Base-by-base conservation (phyloP, 2,113 vertebrate genomes). In the Heterochromis multidens region DNA sequence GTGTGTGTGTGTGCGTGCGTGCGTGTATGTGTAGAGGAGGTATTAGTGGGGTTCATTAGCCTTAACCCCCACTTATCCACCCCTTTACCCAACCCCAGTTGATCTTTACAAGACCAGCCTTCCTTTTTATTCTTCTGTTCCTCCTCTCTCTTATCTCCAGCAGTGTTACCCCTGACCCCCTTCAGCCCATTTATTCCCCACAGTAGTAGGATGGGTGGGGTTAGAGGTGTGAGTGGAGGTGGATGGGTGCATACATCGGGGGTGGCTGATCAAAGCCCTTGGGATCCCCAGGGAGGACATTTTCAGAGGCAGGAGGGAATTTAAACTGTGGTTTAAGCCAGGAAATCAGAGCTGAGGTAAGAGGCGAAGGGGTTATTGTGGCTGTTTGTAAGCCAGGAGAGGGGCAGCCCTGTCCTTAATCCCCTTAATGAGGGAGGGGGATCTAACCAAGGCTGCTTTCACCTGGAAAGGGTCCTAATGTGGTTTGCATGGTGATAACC, bases 381-480 rank as follows among this genome's bases (percentile, higher is more conserved):
- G 76, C 81, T 90, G 65, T 83, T 90, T 87, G 83, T 65, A 54
- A 67, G 83, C 82, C 72, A 83, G 74, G 56, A 89, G 82, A 79
- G 83, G 86, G 86, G 85, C 82, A 80, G 88, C 74, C 35, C 84
- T 3, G 33, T 87, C 77, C 89, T 82, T 93, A 93, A 94, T 93
- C 89, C 91, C 83, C 58, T 84, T 94, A 93, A 94, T 95, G 91
- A 92, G 88, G 81, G 76, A 83, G 90, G 82, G n/a, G 74, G 85
- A 88, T 87, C 77, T 81, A 56, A 83, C 74, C 87, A 59, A 81
- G 83, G 81, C 90, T 76, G 80, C 85, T 79, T 92, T 93, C 92
- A 94, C 92, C 92, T 93, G 91, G 84, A 86, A 88, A 90, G 83
- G 54, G 23, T 62, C 83, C 81, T 88, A 82, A 88, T 91, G 87